phyloP scores from a whole-genome alignment of 37 sponge, comb jelly and placozoan genomes.

The Crambe crambe region DNA sequence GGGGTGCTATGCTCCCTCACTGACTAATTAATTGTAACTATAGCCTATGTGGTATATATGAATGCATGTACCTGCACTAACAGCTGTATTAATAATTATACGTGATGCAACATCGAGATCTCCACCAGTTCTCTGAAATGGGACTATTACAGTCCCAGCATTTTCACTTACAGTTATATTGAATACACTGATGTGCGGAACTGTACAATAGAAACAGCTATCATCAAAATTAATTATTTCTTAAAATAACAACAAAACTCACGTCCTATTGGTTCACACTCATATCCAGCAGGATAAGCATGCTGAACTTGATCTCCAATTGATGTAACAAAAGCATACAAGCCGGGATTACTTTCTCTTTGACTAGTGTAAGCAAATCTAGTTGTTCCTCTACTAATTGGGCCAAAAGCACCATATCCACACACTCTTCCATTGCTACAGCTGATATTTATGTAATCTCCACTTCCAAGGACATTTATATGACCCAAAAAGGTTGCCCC shows the following conservation, averaged over 20 bases:
- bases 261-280: constrained; percentile 34
- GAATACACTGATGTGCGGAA: constrained; percentile 2
- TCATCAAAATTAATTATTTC: neutral
- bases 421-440: constrained; percentile 17
- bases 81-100: neutral
- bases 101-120: neutral
- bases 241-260: neutral
- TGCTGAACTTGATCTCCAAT: constrained; percentile 28
- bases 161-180: constrained; percentile 11
- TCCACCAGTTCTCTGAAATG: constrained; percentile 9
- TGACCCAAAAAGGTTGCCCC: neutral
- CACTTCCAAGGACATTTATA: neutral
- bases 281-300: constrained; percentile 41
- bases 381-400: neutral
- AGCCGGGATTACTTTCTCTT: constrained; percentile 4
- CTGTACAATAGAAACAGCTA: neutral
- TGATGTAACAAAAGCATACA: constrained; percentile 23
- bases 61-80: neutral
- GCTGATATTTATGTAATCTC: constrained; percentile 8
- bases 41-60: too few species aligned
- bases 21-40: too few species aligned
- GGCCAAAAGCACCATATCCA: constrained; percentile 23
- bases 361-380: neutral
- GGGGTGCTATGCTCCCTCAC: too few species aligned
- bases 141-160: constrained; percentile 12